Conservation (phyloP, 2,113 vertebrate species). For the Protobothrops flavoviridis region DNA sequence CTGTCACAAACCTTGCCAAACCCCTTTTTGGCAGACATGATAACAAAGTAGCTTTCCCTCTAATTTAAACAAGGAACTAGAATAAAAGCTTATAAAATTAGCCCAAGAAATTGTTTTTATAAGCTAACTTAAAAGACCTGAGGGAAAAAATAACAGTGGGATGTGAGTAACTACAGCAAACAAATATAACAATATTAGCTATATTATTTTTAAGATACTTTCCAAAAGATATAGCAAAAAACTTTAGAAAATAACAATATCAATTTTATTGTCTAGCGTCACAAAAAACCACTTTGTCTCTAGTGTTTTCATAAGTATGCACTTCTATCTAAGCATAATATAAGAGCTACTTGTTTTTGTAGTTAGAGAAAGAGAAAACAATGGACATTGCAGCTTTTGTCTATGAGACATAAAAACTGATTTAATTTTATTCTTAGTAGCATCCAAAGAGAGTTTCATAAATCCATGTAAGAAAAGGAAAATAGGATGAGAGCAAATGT, state of each 20-base stretch:
- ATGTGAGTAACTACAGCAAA: background rate
- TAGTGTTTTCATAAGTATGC: background rate
- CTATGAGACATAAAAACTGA: background rate
- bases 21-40: constrained; percentile 47
- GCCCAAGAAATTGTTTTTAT: constrained; percentile 27
- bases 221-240: background rate
- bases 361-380: background rate
- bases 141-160: constrained; percentile 10
- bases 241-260: background rate
- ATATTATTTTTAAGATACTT: background rate
- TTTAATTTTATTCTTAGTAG: background rate
- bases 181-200: background rate
- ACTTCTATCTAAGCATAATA: background rate
- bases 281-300: background rate
- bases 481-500: background rate
- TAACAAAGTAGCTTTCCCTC: constrained; percentile 51
- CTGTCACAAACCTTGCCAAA: constrained; percentile 61
- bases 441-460: background rate
- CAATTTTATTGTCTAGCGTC: background rate
- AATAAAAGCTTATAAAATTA: constrained; percentile 46
- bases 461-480: background rate
- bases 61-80: constrained; percentile 26
- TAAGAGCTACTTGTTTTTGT: background rate
- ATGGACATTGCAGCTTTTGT: fast-evolving
- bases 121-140: background rate